Evolutionary conservation across 2,113 vertebrate genomes (phyloP).

Genomic region (Podilymbus podiceps): DNA sequence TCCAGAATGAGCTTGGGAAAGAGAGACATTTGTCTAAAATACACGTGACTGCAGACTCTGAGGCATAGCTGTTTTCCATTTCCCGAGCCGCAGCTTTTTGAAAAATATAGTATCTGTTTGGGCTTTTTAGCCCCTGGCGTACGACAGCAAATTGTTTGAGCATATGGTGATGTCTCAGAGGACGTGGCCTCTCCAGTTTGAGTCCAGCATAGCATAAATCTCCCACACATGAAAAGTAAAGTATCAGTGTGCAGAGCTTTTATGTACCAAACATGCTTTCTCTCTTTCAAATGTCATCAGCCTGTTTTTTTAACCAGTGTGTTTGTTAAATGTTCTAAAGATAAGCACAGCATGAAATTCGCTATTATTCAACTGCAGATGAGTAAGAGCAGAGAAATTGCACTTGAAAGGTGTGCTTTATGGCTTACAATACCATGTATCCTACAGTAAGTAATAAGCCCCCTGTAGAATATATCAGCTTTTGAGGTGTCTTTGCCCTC

Average conservation of each 20-base stretch:
- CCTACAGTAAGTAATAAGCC: neutral
- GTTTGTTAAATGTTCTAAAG: neutral
- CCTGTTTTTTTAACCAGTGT: neutral
- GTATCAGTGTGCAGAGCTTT: neutral
- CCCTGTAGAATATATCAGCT: neutral
- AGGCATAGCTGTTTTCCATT: neutral
- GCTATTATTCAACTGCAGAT: neutral
- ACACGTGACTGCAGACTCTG: neutral
- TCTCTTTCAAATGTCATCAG: neutral
- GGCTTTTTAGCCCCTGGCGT: neutral
- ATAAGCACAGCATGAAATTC: neutral
- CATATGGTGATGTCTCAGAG: slow-evolving; percentile 3
- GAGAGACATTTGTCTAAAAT: neutral
- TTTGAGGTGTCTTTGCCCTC: slow-evolving; percentile 8
- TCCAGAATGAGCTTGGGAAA: neutral
- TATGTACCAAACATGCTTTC: neutral
- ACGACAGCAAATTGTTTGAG: neutral
- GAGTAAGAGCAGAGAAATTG: neutral
- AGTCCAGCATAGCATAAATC: neutral
- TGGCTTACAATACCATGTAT: neutral
- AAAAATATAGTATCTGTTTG: neutral
- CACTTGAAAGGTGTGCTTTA: neutral
- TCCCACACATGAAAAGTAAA: neutral
- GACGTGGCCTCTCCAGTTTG: neutral
- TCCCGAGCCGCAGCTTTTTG: neutral